Conservation (phyloP, 2,888 invertebrate genomes). For the Apantesis nais region DNA sequence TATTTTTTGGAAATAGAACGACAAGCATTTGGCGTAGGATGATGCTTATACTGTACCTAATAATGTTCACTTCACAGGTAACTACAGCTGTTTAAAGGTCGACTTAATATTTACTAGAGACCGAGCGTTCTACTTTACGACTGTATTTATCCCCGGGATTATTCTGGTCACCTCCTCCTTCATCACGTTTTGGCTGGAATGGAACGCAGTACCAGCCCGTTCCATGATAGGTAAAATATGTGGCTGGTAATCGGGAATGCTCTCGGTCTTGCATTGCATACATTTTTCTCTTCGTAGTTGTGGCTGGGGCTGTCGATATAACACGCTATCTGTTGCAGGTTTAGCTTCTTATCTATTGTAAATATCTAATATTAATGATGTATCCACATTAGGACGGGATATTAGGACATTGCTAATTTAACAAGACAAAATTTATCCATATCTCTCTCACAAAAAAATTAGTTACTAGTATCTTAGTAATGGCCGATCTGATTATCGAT, state of each 20-base stretch:
- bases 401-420: not conserved
- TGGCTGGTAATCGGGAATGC: conserved; percentile 72
- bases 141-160: conserved; percentile 95
- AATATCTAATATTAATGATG: conserved; percentile 15
- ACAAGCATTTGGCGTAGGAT: conserved; percentile 39
- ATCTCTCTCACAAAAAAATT: conserved; percentile 1
- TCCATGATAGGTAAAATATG: conserved; percentile 93
- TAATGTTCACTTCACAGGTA: conserved; percentile 87
- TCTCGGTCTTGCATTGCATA: conserved; percentile 75
- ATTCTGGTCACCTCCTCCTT: conserved; percentile 94
- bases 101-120: conserved; percentile 95
- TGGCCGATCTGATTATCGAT: not conserved
- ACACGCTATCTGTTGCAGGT: conserved; percentile 78
- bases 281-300: conserved; percentile 68
- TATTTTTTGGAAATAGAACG: conserved; percentile 44
- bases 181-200: conserved; percentile 96
- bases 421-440: not conserved
- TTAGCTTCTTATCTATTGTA: conserved; percentile 59
- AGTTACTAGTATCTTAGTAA: not conserved
- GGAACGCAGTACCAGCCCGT: conserved; percentile 95
- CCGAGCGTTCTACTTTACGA: conserved; percentile 95
- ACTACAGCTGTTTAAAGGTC: conserved; percentile 95
- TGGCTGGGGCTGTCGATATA: conserved; percentile 77
- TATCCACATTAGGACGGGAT: not conserved
- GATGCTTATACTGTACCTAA: conserved; percentile 66